These are phyloP conservation scores for Tetanocera ferruginea DNA, from an alignment of 2,888 invertebrate genomes.

Conservation along the genomic window DNA sequence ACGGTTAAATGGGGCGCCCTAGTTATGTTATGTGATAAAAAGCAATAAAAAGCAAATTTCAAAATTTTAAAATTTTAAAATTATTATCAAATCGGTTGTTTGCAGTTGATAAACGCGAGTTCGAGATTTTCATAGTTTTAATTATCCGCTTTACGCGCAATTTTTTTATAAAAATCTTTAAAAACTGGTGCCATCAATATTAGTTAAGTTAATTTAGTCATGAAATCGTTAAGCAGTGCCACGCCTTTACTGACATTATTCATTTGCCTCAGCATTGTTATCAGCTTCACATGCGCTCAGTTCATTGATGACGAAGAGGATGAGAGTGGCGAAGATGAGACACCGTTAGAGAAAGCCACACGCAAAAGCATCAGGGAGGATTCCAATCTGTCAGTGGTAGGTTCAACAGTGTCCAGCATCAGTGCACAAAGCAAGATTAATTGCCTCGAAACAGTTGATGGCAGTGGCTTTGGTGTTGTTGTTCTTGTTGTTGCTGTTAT, in stretches of 20 bases:
- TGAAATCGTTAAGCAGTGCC: slow-evolving; percentile 1
- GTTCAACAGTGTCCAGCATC: slow-evolving; percentile 36
- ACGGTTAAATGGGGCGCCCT: no score
- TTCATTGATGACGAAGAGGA: slow-evolving; percentile 59
- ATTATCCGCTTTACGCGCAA: neutral
- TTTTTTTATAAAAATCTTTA: no score
- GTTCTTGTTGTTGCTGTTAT: neutral
- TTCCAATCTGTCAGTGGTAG: slow-evolving; percentile 63
- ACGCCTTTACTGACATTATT: neutral
- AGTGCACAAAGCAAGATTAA: slow-evolving; percentile 48
- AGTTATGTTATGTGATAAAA: neutral
- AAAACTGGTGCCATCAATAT: no score
- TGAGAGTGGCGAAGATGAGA: slow-evolving; percentile 66
- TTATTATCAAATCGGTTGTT: neutral
- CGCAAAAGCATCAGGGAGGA: slow-evolving; percentile 65
- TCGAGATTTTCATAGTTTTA: neutral
- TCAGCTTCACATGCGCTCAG: neutral
- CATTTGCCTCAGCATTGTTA: slow-evolving; percentile 6
- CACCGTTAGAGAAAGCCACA: slow-evolving; percentile 58
- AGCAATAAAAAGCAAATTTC: neutral
- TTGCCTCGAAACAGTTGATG: slow-evolving; percentile 30
- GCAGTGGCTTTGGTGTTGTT: neutral
- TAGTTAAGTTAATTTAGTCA: neutral
- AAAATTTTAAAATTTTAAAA: neutral
- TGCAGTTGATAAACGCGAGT: neutral